Evolutionary conservation across 2,113 vertebrate genomes (phyloP).

Genomic region (Cettia cetti): DNA sequence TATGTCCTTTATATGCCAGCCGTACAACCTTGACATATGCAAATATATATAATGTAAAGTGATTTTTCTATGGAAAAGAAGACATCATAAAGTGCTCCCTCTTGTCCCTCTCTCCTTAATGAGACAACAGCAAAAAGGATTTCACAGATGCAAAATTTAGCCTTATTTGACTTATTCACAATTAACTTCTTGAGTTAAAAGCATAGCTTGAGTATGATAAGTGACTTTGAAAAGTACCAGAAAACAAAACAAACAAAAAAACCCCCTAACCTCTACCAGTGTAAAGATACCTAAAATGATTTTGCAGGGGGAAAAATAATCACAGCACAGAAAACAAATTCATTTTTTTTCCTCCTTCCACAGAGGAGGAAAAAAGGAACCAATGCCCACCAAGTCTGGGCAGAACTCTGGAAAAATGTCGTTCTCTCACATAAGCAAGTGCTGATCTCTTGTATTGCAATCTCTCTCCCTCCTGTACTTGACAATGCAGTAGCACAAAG

Average conservation of each 20-base stretch:
- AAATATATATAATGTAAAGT: too few relatives aligned
- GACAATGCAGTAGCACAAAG: neutral
- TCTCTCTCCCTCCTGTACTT: neutral
- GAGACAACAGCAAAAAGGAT: neutral
- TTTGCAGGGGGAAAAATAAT: neutral
- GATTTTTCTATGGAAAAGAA: neutral
- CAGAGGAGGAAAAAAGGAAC: neutral
- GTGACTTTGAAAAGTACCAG: neutral
- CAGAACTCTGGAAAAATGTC: neutral
- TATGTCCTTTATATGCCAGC: neutral
- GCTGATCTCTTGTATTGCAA: neutral
- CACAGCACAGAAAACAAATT: neutral
- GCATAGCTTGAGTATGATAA: neutral
- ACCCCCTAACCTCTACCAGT: fast-evolving
- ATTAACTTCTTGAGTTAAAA: neutral
- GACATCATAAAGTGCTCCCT: neutral
- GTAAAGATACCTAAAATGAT: neutral
- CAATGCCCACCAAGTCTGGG: neutral
- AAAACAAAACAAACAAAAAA: neutral
- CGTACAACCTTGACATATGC: neutral
- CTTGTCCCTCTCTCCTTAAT: neutral
- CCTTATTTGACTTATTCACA: neutral
- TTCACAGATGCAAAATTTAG: neutral
- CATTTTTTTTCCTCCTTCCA: neutral
- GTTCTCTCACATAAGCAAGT: neutral